Base-by-base conservation (phyloP, 2,888 invertebrate genomes). In the Drosophila prolongata region DNA sequence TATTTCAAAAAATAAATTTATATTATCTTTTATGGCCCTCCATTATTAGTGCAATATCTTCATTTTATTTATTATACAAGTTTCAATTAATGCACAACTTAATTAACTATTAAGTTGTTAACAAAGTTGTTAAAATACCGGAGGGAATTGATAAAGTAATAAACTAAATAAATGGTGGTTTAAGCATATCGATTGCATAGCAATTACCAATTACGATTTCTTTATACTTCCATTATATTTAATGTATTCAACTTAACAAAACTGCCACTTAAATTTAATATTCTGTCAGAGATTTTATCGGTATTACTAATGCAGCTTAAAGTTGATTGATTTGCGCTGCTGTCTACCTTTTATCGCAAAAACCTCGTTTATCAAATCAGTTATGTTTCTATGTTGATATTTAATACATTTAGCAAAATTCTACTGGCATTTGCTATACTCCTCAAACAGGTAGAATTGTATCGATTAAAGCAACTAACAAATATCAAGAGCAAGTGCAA, bases 401-500 rank as follows among this genome's bases (percentile, higher is more conserved):
- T 34, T 49, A 49, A 27, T 24, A n/a, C 19, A 44, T 30, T 30
- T 30, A 6, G 30, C 6, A 30, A 30, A 44, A 14, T 3, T 11
- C 1, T 16, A 10, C 30, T 47, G 57, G 24, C 35, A 56, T 35
- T 16, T 8, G 37, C 30, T 53, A 42, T n/a, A 42, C n/a, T 14
- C 24, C 37, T 35, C 24, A 4, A 57, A 11, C 57, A 43, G 11
- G 47, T 49, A 11, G 27, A 37, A 50, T 50, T 9, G 13, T 16
- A 24, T 35, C 35, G 19, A 44, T 64, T 24, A 43, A 19, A 19
- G 19, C 19, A 19, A 61, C 47, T 49, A 42, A 16, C 16, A 11
- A 64, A 50, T 44, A 61, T 57, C 61, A 61, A 61, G 57, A 61
- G 46, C 57, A 61, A 30, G 10, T 16, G 24, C 46, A 30, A 38